Conservation (phyloP, 2,888 invertebrate species). For the Acutogordius australiensis region DNA sequence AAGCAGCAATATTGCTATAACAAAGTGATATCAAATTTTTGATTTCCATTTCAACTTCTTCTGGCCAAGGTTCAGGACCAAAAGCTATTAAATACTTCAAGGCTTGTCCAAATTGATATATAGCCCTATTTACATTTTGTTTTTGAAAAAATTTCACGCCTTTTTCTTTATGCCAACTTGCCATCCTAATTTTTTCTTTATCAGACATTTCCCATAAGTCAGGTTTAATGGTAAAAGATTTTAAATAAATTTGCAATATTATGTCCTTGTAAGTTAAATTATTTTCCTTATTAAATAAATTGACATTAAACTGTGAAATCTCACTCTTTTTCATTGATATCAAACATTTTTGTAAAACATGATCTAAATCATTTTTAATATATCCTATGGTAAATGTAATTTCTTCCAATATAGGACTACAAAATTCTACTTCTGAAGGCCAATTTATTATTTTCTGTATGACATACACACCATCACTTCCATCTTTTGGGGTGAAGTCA, state of each 20-base stretch:
- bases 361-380: background rate
- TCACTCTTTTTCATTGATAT: background rate
- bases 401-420: background rate
- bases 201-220: constrained; percentile 12
- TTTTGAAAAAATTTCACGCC: background rate
- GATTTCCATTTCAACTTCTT: constrained; percentile 4
- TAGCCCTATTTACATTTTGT: background rate
- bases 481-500: background rate
- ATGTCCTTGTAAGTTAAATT: background rate
- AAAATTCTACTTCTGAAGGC: background rate
- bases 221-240: background rate
- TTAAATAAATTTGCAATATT: background rate
- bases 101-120: constrained; percentile 4
- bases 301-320: background rate
- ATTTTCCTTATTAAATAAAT: background rate
- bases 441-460: background rate
- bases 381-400: background rate
- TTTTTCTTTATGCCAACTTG: background rate
- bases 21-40: background rate
- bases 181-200: background rate
- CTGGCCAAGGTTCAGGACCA: constrained; percentile 7
- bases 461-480: background rate
- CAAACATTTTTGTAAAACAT: background rate
- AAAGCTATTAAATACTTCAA: constrained; percentile 9
- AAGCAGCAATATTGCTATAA: constrained; percentile 12